Evolutionary conservation across 2,113 vertebrate species (phyloP), one percentile per base, ranked within the genome.

Genomic region (Nipponia nippon): DNA sequence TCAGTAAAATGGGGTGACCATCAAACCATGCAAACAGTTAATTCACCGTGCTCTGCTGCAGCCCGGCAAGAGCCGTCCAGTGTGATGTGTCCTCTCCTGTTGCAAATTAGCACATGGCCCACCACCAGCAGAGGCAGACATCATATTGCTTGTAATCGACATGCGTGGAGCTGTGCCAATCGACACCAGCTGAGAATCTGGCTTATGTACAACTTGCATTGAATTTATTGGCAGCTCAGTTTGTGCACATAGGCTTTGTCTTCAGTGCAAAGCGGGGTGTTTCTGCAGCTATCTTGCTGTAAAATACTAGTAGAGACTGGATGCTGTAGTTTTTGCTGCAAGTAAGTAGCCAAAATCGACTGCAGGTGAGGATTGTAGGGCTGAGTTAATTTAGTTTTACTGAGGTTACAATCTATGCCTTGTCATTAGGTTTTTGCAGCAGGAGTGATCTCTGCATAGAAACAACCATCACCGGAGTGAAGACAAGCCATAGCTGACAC

Each of bases 141-240:
- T 97, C 73, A 66, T 77, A 87, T 87, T 91, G 94, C 91, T 83
- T 89, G 58, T 84, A 88, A 95, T 86, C 34, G 75, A 77, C 95
- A 40, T 47, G 89, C 14, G 3, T 94, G 93, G 91, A 96, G 26
- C 62, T 32, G 38, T 70, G 94, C 95, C 93, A 96, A 3, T 70
- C 6, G 26, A 59, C 81, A 85, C 83, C 93, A 90, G 89, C 95
- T 97, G 93, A 97, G 95, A 95, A 91, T 58, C 89, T 97, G 96
- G 93, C 91, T 94, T 61, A 34, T 10, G 46, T 46, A 76, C 95
- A 93, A 29, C 65, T 85, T 87, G 46, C 84, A 85, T 46, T 38
- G 58, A 89, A 96, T 91, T 92, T 95, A 92, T 91, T 84, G 89
- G 91, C 89, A 95, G 46, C 58, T 87, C 0, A 0, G 30, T 69